These are phyloP conservation scores for Stenchaetothrips biformis DNA, from an alignment of 2,888 invertebrate genomes.

Conservation along the genomic window DNA sequence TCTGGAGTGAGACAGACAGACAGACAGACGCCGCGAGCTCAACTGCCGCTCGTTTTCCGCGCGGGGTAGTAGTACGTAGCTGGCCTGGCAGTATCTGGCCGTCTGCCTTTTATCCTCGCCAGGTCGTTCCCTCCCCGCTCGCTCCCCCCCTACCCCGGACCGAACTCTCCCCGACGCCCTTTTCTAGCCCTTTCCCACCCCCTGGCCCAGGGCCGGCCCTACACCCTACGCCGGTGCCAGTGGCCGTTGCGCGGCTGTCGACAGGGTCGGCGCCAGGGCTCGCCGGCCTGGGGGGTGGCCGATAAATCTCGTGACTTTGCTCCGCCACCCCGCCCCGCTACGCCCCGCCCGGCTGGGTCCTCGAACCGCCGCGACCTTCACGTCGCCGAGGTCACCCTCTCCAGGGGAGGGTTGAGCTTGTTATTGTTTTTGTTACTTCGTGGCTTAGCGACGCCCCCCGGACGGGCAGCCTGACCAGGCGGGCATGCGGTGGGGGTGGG, in stretches of 20 bases:
- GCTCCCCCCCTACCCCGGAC: background rate
- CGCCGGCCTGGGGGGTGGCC: too few relatives aligned
- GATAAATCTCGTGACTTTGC: background rate
- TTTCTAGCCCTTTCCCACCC: too few relatives aligned
- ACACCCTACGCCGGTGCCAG: too few relatives aligned
- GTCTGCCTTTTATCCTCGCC: background rate
- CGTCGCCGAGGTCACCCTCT: background rate
- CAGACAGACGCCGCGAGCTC: background rate
- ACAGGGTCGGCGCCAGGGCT: too few relatives aligned
- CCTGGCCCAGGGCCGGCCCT: too few relatives aligned
- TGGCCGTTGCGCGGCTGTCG: too few relatives aligned
- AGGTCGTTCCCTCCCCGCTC: background rate
- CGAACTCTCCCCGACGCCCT: background rate
- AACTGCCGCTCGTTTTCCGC: background rate
- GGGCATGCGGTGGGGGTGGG: too few relatives aligned
- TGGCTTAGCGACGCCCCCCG: too few relatives aligned
- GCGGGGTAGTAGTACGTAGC: background rate
- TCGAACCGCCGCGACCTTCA: background rate
- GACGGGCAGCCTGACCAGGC: too few relatives aligned
- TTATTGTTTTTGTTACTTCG: too few relatives aligned
- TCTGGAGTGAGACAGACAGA: background rate
- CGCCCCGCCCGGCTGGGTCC: conserved; percentile 35
- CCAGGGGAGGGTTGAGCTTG: too few relatives aligned
- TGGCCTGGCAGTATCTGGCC: background rate
- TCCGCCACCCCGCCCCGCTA: conserved; percentile 41